A percentile compares a stretch with the other conserved stretches of the same genome.
Conservation (phyloP, 2,113 vertebrate species). For the Podarcis cretensis region DNA sequence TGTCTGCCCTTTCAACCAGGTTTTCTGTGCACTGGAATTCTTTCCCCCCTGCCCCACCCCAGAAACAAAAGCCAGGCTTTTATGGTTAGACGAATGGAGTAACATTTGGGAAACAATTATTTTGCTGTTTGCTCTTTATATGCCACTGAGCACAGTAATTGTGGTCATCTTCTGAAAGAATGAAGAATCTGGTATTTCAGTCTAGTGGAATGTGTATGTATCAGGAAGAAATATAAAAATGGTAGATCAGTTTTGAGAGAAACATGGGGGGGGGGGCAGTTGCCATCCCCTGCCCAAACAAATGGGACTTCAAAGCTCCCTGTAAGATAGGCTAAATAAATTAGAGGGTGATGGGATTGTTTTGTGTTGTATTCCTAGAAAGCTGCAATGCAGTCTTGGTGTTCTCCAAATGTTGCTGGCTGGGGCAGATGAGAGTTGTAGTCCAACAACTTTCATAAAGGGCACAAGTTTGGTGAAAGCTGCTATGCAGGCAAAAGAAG, state of each 20-base stretch:
- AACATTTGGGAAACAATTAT: background rate
- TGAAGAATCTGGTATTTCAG: background rate
- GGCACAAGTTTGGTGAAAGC: too few species aligned
- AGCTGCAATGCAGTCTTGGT: too few species aligned
- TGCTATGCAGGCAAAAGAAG: background rate
- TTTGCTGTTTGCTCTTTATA: background rate
- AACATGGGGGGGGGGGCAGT: background rate
- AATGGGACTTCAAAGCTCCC: background rate
- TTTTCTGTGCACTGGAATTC: background rate
- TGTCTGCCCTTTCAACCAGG: background rate
- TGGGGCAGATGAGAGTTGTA: too few species aligned
- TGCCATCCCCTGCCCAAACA: background rate
- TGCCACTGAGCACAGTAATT: background rate
- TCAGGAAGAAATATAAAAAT: background rate
- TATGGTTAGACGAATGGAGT: background rate
- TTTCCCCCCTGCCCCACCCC: background rate
- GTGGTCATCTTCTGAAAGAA: background rate
- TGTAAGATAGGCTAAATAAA: too few species aligned
- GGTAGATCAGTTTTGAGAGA: background rate
- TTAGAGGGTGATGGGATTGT: too few species aligned
- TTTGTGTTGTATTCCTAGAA: too few species aligned
- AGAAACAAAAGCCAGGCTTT: background rate
- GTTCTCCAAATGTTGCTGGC: too few species aligned
- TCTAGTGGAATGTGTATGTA: background rate
- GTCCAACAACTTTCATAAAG: background rate